Percentiles rank a stretch among this genome's conserved stretches.
These are phyloP conservation scores for Drosophila biarmipes DNA, from an alignment of 1,140 invertebrate species.

Conservation along the genomic window DNA sequence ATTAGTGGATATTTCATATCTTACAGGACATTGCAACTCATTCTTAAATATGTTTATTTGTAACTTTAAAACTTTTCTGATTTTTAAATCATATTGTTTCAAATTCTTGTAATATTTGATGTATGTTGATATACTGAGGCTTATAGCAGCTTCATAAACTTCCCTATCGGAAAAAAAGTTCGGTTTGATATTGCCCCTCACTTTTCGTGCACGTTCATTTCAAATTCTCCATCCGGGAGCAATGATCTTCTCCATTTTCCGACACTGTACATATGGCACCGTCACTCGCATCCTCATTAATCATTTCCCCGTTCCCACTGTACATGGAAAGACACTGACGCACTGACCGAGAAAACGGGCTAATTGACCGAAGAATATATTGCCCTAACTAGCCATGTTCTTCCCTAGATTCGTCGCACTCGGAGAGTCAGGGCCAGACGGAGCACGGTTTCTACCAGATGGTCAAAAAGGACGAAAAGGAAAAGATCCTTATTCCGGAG, in stretches of 20 bases:
- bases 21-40: not conserved
- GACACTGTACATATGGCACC: conserved; percentile 40
- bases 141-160: not conserved
- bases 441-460: conserved; percentile 68
- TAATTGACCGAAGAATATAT: not conserved
- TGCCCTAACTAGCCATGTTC: not conserved
- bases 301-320: not conserved
- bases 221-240: not conserved
- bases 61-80: not conserved
- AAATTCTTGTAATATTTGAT: not conserved
- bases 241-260: not conserved
- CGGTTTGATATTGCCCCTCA: conserved; percentile 9
- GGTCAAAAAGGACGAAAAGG: conserved; percentile 87
- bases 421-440: conserved; percentile 60
- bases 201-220: not conserved
- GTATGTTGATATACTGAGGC: not conserved
- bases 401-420: conserved; percentile 73
- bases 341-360: not conserved
- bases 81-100: not conserved
- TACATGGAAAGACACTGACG: not conserved
- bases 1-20: not conserved
- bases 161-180: not conserved
- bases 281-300: conserved; percentile 3
- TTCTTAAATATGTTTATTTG: not conserved
- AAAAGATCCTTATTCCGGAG: conserved; percentile 92